Evolutionary conservation across 2,888 invertebrate species (phyloP).

Genomic region (Siphonodentalium dalli): DNA sequence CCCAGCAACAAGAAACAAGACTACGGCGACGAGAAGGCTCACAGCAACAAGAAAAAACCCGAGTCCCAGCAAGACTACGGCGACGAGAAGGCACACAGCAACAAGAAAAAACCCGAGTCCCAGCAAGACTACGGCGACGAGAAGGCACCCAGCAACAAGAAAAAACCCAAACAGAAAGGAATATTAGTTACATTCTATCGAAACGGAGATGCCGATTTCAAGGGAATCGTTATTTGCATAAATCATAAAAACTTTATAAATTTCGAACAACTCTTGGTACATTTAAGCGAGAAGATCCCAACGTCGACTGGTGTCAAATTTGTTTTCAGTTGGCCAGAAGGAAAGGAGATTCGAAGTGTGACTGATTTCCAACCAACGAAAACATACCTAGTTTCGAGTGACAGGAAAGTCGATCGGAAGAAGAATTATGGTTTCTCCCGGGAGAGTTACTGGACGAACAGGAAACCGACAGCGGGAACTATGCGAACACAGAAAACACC

Average conservation of each 20-base stretch:
- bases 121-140: no score
- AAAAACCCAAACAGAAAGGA: no score
- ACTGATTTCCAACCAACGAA: slow-evolving; percentile 73
- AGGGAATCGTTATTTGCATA: slow-evolving; percentile 86
- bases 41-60: no score
- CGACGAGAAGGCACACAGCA: no score
- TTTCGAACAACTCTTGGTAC: slow-evolving; percentile 83
- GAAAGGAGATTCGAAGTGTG: slow-evolving; percentile 76
- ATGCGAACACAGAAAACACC: slow-evolving; percentile 72
- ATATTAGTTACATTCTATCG: slow-evolving; percentile 84
- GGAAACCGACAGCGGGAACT: slow-evolving; percentile 34
- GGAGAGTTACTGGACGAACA: slow-evolving; percentile 46
- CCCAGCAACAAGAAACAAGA: no score
- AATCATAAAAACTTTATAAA: slow-evolving; percentile 87
- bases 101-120: no score
- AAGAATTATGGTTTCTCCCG: slow-evolving; percentile 48
- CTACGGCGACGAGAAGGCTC: no score
- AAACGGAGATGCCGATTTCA: slow-evolving; percentile 92
- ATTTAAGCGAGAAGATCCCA: slow-evolving; percentile 86
- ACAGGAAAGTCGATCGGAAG: slow-evolving; percentile 68
- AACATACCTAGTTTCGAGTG: slow-evolving; percentile 90
- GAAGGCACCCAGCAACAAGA: no score
- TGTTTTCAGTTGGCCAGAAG: slow-evolving; percentile 87
- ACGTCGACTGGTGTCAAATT: slow-evolving; percentile 87
- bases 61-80: no score